A percentile compares a stretch with the other conserved stretches of the same genome.
phyloP scores from a whole-genome alignment of 1,140 invertebrate species.

The Mylabris phalerata region DNA sequence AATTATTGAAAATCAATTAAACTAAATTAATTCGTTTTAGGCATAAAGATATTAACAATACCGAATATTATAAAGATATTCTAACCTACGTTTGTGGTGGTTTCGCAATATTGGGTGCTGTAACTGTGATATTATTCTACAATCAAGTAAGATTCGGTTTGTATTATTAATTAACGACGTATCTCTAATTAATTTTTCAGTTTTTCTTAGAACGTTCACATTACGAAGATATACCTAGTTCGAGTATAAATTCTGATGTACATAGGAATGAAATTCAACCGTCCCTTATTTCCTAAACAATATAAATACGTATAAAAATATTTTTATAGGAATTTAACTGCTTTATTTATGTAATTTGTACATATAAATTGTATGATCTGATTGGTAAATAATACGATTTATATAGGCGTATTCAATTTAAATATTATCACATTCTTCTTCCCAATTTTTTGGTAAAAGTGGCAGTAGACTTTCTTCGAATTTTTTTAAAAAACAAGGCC shows the following conservation, averaged over 20 bases:
- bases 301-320: neutral
- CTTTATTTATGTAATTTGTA: neutral
- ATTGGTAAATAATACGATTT: too few relatives aligned
- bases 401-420: too few relatives aligned
- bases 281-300: slow-evolving; percentile 6
- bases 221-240: slow-evolving; percentile 6
- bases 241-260: slow-evolving; percentile 10
- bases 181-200: neutral
- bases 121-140: slow-evolving; percentile 31
- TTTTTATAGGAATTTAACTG: too few relatives aligned
- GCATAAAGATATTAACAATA: slow-evolving; percentile 30
- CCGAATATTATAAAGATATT: slow-evolving; percentile 44
- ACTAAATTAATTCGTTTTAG: slow-evolving; percentile 17
- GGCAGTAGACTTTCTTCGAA: neutral
- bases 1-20: neutral
- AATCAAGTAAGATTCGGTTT: slow-evolving; percentile 9
- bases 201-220: neutral
- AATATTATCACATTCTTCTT: neutral
- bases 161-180: neutral
- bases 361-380: too few relatives aligned
- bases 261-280: slow-evolving; percentile 7
- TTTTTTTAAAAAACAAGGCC: neutral
- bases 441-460: neutral
- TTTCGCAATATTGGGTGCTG: slow-evolving; percentile 50
- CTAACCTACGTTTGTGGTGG: slow-evolving; percentile 52